phyloP scores from a whole-genome alignment of 2,113 vertebrate species.

The Sinocyclocheilus maitianheensis region DNA sequence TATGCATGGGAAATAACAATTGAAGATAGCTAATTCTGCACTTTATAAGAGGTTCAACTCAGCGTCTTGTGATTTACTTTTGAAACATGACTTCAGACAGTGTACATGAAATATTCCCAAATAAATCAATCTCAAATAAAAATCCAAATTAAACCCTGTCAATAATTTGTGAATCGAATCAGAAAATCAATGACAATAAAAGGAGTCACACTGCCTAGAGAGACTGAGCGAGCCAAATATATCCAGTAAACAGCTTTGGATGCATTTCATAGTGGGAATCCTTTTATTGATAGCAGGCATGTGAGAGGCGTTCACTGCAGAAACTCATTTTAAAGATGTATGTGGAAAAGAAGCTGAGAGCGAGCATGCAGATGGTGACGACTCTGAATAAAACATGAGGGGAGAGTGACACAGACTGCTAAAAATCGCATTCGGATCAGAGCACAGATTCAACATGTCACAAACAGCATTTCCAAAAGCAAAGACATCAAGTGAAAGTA shows the following conservation, averaged over 20 bases:
- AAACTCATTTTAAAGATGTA: conserved; percentile 27
- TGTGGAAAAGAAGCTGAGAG: conserved; percentile 16
- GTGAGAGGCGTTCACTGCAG: background rate
- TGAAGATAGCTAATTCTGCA: background rate
- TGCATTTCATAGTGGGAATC: conserved; percentile 13
- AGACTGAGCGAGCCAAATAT: background rate
- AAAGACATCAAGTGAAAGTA: background rate
- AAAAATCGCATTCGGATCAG: conserved; percentile 46
- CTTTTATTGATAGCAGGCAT: background rate
- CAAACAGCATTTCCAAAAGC: background rate
- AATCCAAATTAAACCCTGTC: background rate
- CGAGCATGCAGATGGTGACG: conserved; percentile 35
- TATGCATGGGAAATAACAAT: conserved; percentile 7
- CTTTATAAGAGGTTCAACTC: background rate
- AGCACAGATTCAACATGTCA: conserved; percentile 21
- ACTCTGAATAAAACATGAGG: conserved; percentile 47
- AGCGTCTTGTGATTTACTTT: background rate
- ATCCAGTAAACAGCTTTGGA: background rate
- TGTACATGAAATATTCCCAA: background rate
- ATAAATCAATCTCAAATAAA: background rate
- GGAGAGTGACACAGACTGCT: conserved; percentile 26
- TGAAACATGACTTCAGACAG: background rate
- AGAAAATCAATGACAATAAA: background rate
- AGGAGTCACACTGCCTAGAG: background rate
- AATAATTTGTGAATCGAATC: background rate